Evolutionary conservation across 2,797 vertebrate species (phyloP), one percentile per base, ranked within the genome.

Genomic region (Anolis apletophallus): DNA sequence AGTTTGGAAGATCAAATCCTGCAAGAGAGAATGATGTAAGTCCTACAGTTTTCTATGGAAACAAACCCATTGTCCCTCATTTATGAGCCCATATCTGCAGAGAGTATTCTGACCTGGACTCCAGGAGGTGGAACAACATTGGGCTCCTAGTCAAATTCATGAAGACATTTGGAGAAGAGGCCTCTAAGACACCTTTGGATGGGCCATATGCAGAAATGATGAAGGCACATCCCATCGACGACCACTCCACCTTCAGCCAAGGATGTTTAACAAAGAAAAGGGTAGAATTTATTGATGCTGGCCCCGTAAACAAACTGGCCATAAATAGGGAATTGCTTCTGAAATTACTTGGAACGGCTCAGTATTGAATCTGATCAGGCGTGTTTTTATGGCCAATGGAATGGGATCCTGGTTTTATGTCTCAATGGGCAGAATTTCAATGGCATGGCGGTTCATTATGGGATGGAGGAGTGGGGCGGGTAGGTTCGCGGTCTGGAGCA

Each of bases 321-420:
- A 85, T 93, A 93, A 93, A 93, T 86, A 84, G 80, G 52, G 84
- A 91, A 89, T 85, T 85, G 88, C 86, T 88, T 74, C 68, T 92
- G 90, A 90, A 93, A 93, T 91, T 11, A 87, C 84, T 93, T 29
- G 68, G 74, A 85, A 83, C 55, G 29, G 64, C 57, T 88, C 64
- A 71, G 32, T 89, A 88, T 92, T 92, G 92, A 86, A 90, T 92
- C 91, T 88, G 85, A 83, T 86, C 88, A 87, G 94, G n/a, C 13
- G 23, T 72, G 11, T 36, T 93, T 93, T 92, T 91, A 89, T 89
- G 89, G 89, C 88, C 81, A 78, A 80, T 86, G 73, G 84, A 92
- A 91, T 75, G 59, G 72, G 81, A 40, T 72, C 92, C 82, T 29
- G 85, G 52, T 32, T 93, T 93, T 92, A 92, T 90, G 75, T 88